phyloP scores from a whole-genome alignment of 2,113 vertebrate genomes.

The Speoplatyrhinus poulsoni region DNA sequence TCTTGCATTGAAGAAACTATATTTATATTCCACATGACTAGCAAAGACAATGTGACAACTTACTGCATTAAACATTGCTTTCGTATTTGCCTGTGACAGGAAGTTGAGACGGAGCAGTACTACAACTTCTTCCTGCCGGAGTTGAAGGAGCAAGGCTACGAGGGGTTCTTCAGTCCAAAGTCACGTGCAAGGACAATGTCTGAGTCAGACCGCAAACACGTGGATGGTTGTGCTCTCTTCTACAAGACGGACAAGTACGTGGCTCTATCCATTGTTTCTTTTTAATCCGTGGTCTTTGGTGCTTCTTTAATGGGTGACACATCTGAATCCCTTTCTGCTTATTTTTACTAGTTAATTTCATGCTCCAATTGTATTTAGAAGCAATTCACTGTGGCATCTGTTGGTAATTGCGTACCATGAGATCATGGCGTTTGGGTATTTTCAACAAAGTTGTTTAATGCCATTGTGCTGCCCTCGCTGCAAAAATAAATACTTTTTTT shows the following conservation, averaged over 20 bases:
- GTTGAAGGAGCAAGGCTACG: conserved; percentile 94
- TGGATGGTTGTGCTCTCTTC: conserved; percentile 97
- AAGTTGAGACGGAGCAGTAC: conserved; percentile 98
- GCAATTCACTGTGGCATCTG: too few relatives aligned
- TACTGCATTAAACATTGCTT: not conserved
- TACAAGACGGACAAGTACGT: conserved; percentile 94
- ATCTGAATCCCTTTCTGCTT: not conserved
- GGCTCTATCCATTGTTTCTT: not conserved
- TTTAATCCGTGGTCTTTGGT: not conserved
- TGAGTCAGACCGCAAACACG: conserved; percentile 95
- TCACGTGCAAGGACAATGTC: conserved; percentile 98
- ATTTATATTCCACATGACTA: not conserved
- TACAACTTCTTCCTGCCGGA: conserved; percentile 95
- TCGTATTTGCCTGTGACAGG: conserved; percentile 72
- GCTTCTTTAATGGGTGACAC: not conserved
- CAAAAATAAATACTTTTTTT: too few relatives aligned
- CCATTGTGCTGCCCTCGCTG: too few relatives aligned
- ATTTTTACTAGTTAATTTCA: not conserved
- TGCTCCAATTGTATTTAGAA: too few relatives aligned
- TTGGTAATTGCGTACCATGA: too few relatives aligned
- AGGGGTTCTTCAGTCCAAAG: conserved; percentile 98
- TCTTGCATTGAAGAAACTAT: not conserved
- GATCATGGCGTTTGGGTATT: too few relatives aligned
- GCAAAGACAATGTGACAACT: not conserved
- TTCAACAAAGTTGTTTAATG: too few relatives aligned